Base-by-base conservation (phyloP, 2,888 invertebrate species). In the Drosophila rubida region DNA sequence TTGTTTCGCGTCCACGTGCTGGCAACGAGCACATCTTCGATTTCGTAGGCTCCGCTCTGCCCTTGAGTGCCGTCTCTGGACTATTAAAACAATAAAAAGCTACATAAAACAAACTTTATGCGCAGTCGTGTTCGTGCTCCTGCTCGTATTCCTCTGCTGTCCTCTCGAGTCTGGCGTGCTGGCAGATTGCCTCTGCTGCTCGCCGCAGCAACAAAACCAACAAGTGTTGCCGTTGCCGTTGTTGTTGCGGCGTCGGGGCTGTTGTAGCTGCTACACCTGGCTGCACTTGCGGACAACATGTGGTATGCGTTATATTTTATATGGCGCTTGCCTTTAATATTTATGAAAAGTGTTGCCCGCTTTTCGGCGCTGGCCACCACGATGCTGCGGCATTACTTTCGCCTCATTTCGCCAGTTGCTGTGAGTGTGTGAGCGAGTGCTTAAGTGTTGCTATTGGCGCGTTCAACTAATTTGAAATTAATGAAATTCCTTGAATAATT, bases 401-500 rank as follows among this genome's bases (percentile, higher is more conserved):
- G 54, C 69, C 62, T 66, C 67, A 65, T 57, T 69, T 61, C 66
- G 70, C 68, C 63, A 60, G n/a, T n/a, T 59, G 74, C 68, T 54
- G 41, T 55, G 11, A n/a, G 4, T 48, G 49, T 60, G 39, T 35
- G 22, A 14, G 66, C 68, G 13, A 41, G 7, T 16, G 42, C 68
- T 79, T 78, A 75, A 79, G 81, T 86, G 81, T 79, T 75, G 72
- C 81, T 80, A 69, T 69, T 82, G 86, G 80, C 83, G 83, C 84
- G 75, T 75, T 73, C 77, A 81, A 80, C 85, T 89, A 89, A 87
- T 89, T 89, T 87, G 73, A 81, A 87, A 88, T 89, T 87, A 88
- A 87, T 87, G 87, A 88, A 89, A 89, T 87, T 84, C 85, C 85
- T 81, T 89, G 74, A 87, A 87, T 87, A 89, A 87, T 87, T 87